These are phyloP conservation scores for Xerus inauris DNA, from an alignment of 2,113 vertebrate genomes.

Conservation along the genomic window DNA sequence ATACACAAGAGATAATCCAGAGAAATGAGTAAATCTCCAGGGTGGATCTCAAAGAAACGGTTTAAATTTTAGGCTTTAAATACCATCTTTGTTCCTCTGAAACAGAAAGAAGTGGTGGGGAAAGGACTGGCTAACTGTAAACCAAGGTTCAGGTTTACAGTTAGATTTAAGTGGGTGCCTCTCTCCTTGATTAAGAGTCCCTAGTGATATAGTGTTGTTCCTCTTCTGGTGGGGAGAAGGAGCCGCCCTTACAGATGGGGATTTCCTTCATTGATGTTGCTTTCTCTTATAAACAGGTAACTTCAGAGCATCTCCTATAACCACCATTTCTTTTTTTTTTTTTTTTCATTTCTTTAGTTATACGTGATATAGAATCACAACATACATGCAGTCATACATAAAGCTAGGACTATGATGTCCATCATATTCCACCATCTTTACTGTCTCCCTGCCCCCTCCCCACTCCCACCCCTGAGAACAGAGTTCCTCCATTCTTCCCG, in stretches of 20 bases:
- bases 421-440: too few relatives aligned
- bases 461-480: too few relatives aligned
- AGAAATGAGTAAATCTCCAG: not conserved
- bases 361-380: too few relatives aligned
- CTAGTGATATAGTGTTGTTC: too few relatives aligned
- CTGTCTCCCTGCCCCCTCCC: too few relatives aligned
- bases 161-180: not conserved
- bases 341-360: too few relatives aligned
- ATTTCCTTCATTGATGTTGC: not conserved
- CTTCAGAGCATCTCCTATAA: not conserved
- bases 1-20: not conserved
- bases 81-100: not conserved
- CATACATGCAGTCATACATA: too few relatives aligned
- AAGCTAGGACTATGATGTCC: too few relatives aligned
- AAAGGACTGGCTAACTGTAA: not conserved
- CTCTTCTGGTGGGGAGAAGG: not conserved
- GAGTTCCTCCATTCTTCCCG: too few relatives aligned
- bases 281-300: not conserved
- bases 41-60: not conserved
- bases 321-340: not conserved
- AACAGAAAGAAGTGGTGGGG: not conserved
- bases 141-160: too few relatives aligned
- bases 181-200: not conserved
- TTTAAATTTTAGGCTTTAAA: not conserved
- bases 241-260: not conserved